Conservation (phyloP, 2,113 vertebrate species). For the Columbina picui region DNA sequence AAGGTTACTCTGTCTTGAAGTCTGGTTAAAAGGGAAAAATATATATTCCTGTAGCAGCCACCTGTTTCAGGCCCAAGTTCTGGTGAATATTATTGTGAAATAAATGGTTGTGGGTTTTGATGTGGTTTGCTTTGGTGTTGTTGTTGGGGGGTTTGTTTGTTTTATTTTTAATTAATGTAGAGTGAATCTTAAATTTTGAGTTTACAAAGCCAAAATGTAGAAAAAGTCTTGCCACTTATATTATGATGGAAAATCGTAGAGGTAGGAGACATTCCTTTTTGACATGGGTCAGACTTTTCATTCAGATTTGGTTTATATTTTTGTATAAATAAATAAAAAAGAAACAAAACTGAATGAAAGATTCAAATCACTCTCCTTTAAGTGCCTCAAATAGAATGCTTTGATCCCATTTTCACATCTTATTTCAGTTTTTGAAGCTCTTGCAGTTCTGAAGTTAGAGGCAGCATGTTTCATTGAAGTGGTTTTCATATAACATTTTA, state of each 20-base stretch:
- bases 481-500: neutral
- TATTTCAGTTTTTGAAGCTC: neutral
- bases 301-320: neutral
- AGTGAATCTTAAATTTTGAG: neutral
- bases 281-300: neutral
- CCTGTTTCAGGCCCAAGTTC: neutral
- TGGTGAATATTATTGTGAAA: neutral
- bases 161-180: neutral
- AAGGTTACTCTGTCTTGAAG: neutral
- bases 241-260: neutral
- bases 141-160: too few species aligned
- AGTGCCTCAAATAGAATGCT: neutral
- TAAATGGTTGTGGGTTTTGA: neutral
- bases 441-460: neutral
- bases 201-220: neutral
- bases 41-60: neutral
- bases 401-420: neutral
- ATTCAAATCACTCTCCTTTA: neutral
- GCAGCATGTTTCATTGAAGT: neutral
- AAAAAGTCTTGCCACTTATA: neutral
- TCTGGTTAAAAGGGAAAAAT: neutral
- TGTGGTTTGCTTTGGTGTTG: too few species aligned
- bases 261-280: neutral
- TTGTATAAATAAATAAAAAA: neutral
- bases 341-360: neutral